phyloP scores from a whole-genome alignment of 30 jellyfish, hydroid and myxozoan genomes.

The Mastigias papua region DNA sequence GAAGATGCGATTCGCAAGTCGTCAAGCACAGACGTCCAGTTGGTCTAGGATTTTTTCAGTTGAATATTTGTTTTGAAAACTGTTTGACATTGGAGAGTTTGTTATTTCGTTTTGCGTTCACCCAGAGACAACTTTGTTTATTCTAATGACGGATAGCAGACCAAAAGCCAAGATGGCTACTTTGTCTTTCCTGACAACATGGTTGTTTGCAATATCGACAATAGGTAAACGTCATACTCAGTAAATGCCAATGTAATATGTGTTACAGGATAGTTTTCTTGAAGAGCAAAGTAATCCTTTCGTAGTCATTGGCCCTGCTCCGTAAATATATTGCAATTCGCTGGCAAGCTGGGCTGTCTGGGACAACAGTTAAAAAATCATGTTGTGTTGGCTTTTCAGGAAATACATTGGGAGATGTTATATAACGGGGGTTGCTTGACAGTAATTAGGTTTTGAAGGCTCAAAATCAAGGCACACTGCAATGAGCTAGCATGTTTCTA shows the following conservation, averaged over 20 bases:
- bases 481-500: too few relatives aligned
- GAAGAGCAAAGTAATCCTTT: too few relatives aligned
- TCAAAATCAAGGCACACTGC: too few relatives aligned
- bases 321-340: too few relatives aligned
- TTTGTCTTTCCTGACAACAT: neutral
- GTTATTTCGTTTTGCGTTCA: neutral
- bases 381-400: too few relatives aligned
- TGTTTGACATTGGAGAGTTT: neutral
- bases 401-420: too few relatives aligned
- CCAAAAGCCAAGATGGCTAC: constrained; percentile 3
- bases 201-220: neutral
- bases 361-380: too few relatives aligned
- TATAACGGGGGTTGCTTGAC: too few relatives aligned
- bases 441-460: too few relatives aligned
- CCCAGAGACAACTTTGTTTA: neutral
- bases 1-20: neutral
- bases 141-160: neutral
- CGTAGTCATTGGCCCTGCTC: too few relatives aligned
- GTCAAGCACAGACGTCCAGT: neutral
- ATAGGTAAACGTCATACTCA: neutral
- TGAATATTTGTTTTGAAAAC: neutral
- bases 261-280: too few relatives aligned
- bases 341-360: too few relatives aligned
- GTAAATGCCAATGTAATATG: neutral
- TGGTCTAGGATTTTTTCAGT: neutral